Base-by-base conservation (phyloP, 2,797 vertebrate species). In the Sebastes baramenuke region DNA sequence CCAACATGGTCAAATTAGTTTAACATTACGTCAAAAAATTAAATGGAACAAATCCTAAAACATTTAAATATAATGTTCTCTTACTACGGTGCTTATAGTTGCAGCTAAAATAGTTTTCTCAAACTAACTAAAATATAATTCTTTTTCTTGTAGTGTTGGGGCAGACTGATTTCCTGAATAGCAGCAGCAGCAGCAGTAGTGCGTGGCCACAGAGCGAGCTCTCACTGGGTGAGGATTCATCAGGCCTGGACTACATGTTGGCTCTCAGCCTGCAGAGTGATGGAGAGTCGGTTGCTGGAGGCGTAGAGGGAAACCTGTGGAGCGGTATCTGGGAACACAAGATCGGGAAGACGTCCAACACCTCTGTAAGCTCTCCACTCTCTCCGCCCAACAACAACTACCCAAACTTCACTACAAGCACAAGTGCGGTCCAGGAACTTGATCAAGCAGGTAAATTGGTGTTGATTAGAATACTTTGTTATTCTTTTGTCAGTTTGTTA, bases 181-280 rank as follows among this genome's bases (percentile, higher is more conserved):
- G 87, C 42, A 85, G 82, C 88, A 88, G 59, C 88, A 88, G 60
- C 88, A 88, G 61, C 80, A 91, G 90, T 56, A 87, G 89, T 36
- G 67, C 79, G 32, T 94, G 87, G 93, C 81, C 65, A 6, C 77
- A 75, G 2, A 72, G 80, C 5, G 87, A 76, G 22, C 84, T 82
- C 0, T 76, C 92, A 7, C 69, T 82, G 5, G 94, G 94, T 9
- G 96, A 97, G n/a, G 96, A 96, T 68, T 94, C 92, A 0, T 94
- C 95, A 3, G 94, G 96, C 67, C 93, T 98, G 81, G 97, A 98
- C 93, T 98, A 97, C 83, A 95, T 97, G 91, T 76, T 98, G 95
- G 97, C 98, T 72, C 96, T 98, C 16, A 98, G 97, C 90, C 93
- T 98, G 52, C 97, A 98, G 77, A 95, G 81, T 25, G 97, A 97